These are phyloP conservation scores for Phacellophora camtschatica DNA, from an alignment of 30 jellyfish, hydroid and myxozoan species.

Conservation along the genomic window DNA sequence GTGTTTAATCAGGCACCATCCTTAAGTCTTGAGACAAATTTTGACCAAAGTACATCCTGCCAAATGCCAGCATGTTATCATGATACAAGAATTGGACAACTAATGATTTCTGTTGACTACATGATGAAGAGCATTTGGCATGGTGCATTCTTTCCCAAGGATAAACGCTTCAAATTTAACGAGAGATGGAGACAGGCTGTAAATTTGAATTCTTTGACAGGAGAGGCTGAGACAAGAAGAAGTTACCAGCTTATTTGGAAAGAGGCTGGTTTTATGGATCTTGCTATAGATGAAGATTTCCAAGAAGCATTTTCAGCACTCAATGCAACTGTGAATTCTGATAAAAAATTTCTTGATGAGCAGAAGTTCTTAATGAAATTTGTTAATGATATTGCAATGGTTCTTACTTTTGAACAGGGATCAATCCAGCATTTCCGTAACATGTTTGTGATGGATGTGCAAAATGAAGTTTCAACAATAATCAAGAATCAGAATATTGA, in stretches of 20 bases:
- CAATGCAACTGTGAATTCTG: not conserved
- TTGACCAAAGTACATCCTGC: slow-evolving; percentile 56
- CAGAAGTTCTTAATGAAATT: slow-evolving; percentile 42
- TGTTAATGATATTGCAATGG: slow-evolving; percentile 52
- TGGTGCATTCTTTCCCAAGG: slow-evolving; percentile 55
- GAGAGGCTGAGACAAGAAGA: slow-evolving; percentile 71
- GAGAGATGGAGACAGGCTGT: slow-evolving; percentile 79
- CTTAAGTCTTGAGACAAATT: slow-evolving; percentile 44
- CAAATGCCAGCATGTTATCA: slow-evolving; percentile 67
- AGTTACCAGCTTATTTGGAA: slow-evolving; percentile 75
- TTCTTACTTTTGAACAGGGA: slow-evolving; percentile 42
- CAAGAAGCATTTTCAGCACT: slow-evolving; percentile 17
- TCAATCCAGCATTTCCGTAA: not conserved
- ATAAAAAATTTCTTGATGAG: slow-evolving; percentile 35
- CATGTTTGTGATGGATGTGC: slow-evolving; percentile 52
- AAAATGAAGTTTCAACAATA: not conserved
- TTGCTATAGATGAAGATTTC: slow-evolving; percentile 48
- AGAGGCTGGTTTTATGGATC: slow-evolving; percentile 71
- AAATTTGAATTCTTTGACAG: slow-evolving; percentile 53
- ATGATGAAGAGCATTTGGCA: slow-evolving; percentile 71
- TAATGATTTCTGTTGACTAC: slow-evolving; percentile 67
- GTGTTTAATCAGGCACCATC: slow-evolving; percentile 60
- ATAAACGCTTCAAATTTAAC: slow-evolving; percentile 43
- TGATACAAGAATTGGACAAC: slow-evolving; percentile 74
- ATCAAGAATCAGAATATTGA: slow-evolving; percentile 25